Evolutionary conservation across 2,113 vertebrate genomes (phyloP).

Genomic region (Callithrix jacchus): DNA sequence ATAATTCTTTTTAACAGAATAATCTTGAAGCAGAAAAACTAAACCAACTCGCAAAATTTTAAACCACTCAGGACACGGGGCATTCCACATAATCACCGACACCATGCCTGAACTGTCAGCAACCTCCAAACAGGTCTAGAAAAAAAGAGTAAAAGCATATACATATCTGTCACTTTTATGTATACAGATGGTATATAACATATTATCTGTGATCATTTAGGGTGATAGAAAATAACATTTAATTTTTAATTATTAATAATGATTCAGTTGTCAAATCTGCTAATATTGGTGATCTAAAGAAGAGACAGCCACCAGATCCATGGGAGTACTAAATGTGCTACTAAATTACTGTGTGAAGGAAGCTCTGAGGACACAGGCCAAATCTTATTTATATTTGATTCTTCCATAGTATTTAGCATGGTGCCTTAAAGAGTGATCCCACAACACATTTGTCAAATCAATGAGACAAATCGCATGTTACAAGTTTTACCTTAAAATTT

Average conservation of each 20-base stretch:
- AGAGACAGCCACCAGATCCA: not conserved
- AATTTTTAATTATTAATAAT: not conserved
- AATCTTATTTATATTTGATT: not conserved
- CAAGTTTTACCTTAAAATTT: not conserved
- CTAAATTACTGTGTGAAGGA: not conserved
- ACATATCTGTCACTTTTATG: not conserved
- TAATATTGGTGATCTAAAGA: not conserved
- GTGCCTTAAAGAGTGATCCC: not conserved
- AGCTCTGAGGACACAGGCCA: not conserved
- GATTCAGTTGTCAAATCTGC: not conserved
- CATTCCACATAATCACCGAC: conserved; percentile 94
- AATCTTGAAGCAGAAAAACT: conserved; percentile 90
- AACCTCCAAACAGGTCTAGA: conserved; percentile 93
- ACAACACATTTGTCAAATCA: not conserved
- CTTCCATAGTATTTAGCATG: not conserved
- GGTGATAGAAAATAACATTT: not conserved
- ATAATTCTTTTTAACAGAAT: conserved; percentile 89
- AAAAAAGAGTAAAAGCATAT: conserved; percentile 32
- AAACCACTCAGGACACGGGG: conserved; percentile 93
- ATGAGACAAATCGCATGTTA: not conserved
- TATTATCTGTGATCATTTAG: not conserved
- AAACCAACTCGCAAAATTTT: conserved; percentile 88
- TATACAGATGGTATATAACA: not conserved
- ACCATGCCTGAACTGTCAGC: conserved; percentile 93
- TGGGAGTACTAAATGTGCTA: not conserved